Evolutionary conservation across 2,888 invertebrate species (phyloP), one percentile per base, ranked within the genome.

Genomic region (Andrena marginata): DNA sequence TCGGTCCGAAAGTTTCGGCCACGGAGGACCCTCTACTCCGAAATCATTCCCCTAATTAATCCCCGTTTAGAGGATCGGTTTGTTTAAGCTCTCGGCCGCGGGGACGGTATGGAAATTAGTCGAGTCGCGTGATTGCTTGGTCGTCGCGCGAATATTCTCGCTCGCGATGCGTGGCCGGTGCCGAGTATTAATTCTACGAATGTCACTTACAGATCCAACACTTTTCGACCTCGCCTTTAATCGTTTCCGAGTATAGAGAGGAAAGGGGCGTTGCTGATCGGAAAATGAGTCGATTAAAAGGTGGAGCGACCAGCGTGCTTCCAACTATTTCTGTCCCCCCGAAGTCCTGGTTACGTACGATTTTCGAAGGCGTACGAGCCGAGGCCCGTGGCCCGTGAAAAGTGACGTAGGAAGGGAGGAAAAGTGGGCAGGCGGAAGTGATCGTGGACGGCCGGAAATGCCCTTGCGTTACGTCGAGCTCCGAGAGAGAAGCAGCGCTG

Each of bases 11-110:
- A 29, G 51, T 54, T 65, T 73, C 42, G 51, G 33, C 59, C 42
- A 23, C 54, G 7, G 26, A 65, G 56, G 33, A 65, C 84, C 86
- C 90, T 82, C 89, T 71, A 79, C 78, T 78, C 74, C 87, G 77
- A 85, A 91, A 92, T 90, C 90, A 87, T 87, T 85, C 89, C 89
- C 88, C 90, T 92, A 91, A 92, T 92, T 92, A 92, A 93, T 92
- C 90, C 87, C 90, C 87, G 89, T 92, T 92, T 92, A 89, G 89
- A 85, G 90, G 88, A 92, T 91, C 89, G 89, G 91, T 90, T 89
- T 90, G 89, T 89, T 89, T 89, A 91, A 90, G 87, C 42, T 42
- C 75, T 35, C 35, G 76, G 88, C 87, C 84, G 78, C 84, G 80
- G 77, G 75, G 79, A 59, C 71, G 85, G 56, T 83, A 68, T 82